Evolutionary conservation across 2,888 invertebrate genomes (phyloP).

Genomic region (Tetramorium bicarinatum): DNA sequence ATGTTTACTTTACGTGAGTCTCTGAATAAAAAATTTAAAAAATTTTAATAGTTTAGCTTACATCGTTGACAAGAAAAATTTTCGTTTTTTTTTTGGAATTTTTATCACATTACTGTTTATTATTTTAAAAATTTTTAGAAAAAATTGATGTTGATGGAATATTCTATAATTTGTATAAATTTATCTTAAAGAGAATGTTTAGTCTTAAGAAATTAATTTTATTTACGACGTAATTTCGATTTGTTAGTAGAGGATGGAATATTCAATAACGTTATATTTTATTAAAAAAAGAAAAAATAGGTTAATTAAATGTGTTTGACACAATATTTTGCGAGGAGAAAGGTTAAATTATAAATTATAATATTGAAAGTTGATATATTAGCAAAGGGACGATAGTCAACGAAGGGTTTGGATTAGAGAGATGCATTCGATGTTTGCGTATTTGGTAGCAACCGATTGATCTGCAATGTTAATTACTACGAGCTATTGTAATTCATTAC

Average conservation of each 20-base stretch:
- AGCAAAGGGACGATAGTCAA: constrained; percentile 39
- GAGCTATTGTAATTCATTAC: constrained; percentile 82
- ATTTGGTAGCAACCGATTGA: constrained; percentile 59
- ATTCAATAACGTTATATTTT: background rate
- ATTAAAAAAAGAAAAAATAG: background rate
- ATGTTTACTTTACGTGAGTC: background rate
- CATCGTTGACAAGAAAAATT: background rate
- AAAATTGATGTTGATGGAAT: too few relatives aligned
- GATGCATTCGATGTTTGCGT: constrained; percentile 58
- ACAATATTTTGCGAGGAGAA: background rate
- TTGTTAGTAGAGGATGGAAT: background rate
- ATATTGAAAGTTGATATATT: background rate
- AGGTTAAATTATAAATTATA: constrained; percentile 18
- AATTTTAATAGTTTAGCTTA: background rate
- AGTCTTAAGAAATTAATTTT: background rate
- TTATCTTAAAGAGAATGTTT: too few relatives aligned
- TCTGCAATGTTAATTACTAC: constrained; percentile 78
- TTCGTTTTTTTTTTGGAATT: background rate
- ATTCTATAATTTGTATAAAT: too few relatives aligned
- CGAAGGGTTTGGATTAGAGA: constrained; percentile 67
- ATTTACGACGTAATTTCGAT: background rate
- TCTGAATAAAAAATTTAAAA: background rate
- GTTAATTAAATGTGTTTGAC: background rate
- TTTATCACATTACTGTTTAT: background rate
- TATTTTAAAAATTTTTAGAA: background rate